Conservation (phyloP, 2,888 invertebrate species). For the Habrosyne pyritoides region DNA sequence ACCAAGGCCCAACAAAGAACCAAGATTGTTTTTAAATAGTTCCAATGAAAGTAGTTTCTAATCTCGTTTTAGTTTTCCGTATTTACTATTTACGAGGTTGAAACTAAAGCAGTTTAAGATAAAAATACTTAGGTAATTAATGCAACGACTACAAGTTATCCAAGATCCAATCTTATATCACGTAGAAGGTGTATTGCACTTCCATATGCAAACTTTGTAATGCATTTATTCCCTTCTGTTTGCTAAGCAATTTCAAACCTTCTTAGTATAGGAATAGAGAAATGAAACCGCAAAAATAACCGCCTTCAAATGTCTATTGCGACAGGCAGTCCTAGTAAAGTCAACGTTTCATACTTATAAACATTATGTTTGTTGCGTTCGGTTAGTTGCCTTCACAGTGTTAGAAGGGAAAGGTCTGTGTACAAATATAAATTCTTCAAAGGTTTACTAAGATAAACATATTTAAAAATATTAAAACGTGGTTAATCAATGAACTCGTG, state of each 20-base stretch:
- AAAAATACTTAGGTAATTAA: constrained; percentile 19
- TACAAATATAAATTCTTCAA: constrained; percentile 21
- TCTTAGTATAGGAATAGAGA: constrained; percentile 29
- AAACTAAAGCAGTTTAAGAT: constrained; percentile 5
- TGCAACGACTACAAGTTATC: constrained; percentile 36
- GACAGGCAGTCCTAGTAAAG: constrained; percentile 65
- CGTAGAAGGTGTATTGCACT: constrained; percentile 57
- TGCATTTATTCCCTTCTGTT: constrained; percentile 35
- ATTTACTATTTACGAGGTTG: constrained; percentile 33
- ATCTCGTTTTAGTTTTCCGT: constrained; percentile 49
- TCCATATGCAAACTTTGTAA: constrained; percentile 49
- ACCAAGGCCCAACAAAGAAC: too few species aligned
- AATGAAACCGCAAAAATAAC: constrained; percentile 21
- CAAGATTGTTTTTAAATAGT: too few species aligned
- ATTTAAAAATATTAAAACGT: constrained; percentile 16
- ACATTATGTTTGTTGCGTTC: constrained; percentile 70
- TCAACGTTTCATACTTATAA: constrained; percentile 76
- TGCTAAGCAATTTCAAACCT: constrained; percentile 38
- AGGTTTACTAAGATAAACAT: constrained; percentile 11
- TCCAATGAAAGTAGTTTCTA: constrained; percentile 20
- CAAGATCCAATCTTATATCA: constrained; percentile 50
- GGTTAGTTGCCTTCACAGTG: constrained; percentile 72
- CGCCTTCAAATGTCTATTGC: constrained; percentile 51
- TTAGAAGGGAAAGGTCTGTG: constrained; percentile 72
- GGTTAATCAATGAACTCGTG: constrained; percentile 21